Evolutionary conservation across 2,797 vertebrate species (phyloP).

Genomic region (Setipinna tenuifilis): DNA sequence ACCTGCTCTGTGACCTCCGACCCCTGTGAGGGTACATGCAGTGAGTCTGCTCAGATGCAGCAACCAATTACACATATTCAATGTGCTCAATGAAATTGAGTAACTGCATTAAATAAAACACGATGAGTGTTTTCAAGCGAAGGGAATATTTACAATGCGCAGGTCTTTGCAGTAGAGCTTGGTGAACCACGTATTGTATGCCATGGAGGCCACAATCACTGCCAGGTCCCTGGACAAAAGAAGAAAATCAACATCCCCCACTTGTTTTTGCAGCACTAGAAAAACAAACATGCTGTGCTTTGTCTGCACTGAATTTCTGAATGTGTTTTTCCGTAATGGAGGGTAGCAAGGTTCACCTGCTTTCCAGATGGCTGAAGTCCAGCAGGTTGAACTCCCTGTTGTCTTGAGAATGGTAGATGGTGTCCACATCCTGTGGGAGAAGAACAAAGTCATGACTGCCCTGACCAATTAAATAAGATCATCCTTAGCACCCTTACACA

Average conservation of each 20-base stretch:
- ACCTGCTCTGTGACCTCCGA: slow-evolving; percentile 92
- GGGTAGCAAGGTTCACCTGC: slow-evolving; percentile 72
- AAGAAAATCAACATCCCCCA: not conserved
- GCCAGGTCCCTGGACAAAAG: slow-evolving; percentile 84
- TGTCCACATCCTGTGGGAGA: slow-evolving; percentile 86
- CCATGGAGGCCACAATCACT: slow-evolving; percentile 88
- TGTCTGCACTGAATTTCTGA: too few relatives aligned
- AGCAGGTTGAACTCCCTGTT: slow-evolving; percentile 89
- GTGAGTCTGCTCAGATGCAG: not conserved
- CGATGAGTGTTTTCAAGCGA: not conserved
- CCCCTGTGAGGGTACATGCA: slow-evolving; percentile 68
- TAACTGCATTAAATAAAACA: not conserved
- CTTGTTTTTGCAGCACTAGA: too few relatives aligned
- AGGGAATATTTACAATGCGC: slow-evolving; percentile 79
- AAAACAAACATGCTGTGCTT: too few relatives aligned
- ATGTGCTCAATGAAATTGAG: not conserved
- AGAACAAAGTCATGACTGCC: not conserved
- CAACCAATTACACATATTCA: not conserved
- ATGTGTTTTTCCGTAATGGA: not conserved
- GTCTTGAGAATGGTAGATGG: slow-evolving; percentile 93
- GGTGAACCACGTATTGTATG: slow-evolving; percentile 93
- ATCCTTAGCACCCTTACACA: too few relatives aligned
- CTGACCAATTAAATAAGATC: not conserved
- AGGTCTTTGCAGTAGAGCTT: slow-evolving; percentile 90
- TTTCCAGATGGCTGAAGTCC: slow-evolving; percentile 92